phyloP scores from a whole-genome alignment of 2,888 invertebrate species.

The Apoda limacodes region DNA sequence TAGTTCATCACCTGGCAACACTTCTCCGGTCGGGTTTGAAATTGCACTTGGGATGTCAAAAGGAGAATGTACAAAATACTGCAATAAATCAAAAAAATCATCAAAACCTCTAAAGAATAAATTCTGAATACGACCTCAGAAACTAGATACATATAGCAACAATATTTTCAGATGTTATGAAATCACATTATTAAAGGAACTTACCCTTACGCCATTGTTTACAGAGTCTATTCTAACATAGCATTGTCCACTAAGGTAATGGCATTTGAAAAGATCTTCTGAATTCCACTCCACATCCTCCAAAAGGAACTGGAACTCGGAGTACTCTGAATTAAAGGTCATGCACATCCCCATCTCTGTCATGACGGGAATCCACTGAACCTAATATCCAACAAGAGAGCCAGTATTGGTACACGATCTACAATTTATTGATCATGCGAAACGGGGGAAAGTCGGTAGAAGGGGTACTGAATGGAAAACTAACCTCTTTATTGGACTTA shows the following conservation, averaged over 20 bases:
- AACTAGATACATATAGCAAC: not conserved
- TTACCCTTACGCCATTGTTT: conserved; percentile 48
- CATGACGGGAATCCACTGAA: conserved; percentile 53
- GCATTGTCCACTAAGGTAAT: conserved; percentile 61
- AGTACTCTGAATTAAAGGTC: conserved; percentile 54
- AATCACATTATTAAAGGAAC: conserved; percentile 5
- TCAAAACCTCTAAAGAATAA: conserved; percentile 2
- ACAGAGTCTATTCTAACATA: conserved; percentile 56
- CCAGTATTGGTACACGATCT: too few relatives aligned
- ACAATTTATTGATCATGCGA: too few relatives aligned
- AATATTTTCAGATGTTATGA: not conserved
- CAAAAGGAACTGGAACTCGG: conserved; percentile 42
- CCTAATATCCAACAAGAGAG: too few relatives aligned
- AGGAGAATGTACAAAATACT: conserved; percentile 68
- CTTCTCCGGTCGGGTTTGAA: conserved; percentile 52
- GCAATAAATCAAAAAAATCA: conserved; percentile 16
- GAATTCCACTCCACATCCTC: conserved; percentile 29
- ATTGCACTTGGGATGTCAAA: conserved; percentile 62
- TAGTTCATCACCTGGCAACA: conserved; percentile 47
- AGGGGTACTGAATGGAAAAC: not conserved
- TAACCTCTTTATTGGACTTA: conserved; percentile 24
- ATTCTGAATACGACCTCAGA: too few relatives aligned
- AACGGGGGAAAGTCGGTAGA: not conserved
- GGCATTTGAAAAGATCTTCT: conserved; percentile 45
- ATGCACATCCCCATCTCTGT: conserved; percentile 61